Evolutionary conservation across 2,797 vertebrate species (phyloP), one percentile per base, ranked within the genome.

Genomic region (Paedocypris micromegethes): DNA sequence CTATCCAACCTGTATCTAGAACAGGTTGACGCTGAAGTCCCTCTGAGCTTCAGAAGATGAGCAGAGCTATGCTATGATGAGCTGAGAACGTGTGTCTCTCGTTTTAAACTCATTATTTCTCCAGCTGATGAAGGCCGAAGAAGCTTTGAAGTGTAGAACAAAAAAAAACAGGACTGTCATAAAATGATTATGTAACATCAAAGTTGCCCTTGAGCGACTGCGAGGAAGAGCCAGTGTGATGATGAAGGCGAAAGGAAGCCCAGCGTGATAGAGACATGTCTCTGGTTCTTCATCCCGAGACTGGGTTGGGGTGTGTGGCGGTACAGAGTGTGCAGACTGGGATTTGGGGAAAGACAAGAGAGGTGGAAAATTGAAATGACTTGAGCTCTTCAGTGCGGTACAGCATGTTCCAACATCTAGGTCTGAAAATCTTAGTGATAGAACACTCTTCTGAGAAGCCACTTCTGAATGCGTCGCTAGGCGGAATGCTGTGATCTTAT

Each of bases 91-190:
- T 58, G 38, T 46, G 55, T 43, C 47, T 66, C 47, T 68, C 64
- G 40, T 53, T 45, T 62, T 46, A 67, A 65, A 55, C 60, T 44
- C 57, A 47, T 57, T 70, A 23, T 23, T 23, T 23, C 23, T 65
- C 68, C 54, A 39, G 64, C 58, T 44, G 66, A 76, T 68, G 60
- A 71, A 52, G 58, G 65, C 57, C 59, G 72, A 72, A 67, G 51
- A 44, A 72, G 63, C 61, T 77, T 74, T 75, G 53, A 73, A 75
- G 75, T 72, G 69, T 55, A 49, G 59, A 70, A 70, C 46, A 73
- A 70, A 70, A 63, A 70, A 70, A 70, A 63, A 70, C 59, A 63
- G 59, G 59, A 48, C 55, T 70, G 59, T 60, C 53, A 58, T 61
- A 61, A 69, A 70, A 40, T 61, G 67, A 70, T 69, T 72, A 66